Evolutionary conservation across 2,113 vertebrate genomes (phyloP), one percentile per base, ranked within the genome.

Genomic region (Nesoenas mayeri): DNA sequence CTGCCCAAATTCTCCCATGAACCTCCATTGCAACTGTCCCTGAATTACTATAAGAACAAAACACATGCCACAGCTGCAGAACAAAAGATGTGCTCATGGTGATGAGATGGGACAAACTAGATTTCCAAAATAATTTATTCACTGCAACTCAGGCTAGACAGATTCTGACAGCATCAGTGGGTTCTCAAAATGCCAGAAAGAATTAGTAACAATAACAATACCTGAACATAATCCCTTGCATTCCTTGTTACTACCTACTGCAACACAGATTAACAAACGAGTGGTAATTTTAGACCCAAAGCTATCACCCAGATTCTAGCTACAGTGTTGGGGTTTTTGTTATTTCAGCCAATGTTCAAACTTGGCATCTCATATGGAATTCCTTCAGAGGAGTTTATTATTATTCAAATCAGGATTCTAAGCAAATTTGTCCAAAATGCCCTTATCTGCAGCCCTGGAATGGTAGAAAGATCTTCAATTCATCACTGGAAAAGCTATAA

Each of bases 341-440:
- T 44, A 26, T 84, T 79, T 85, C 61, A 67, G 22, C 11, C 4
- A 62, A 14, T 28, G 11, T 66, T 62, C 20, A 73, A 80, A 51
- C 5, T 86, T 73, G 47, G 22, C 12, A 54, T 58, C 84, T 90
- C 11, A 36, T 17, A 47, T 10, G 28, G 7, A 85, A 32, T 74
- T 71, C 7, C 38, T 87, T 75, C 38, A 51, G 10, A 50, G 29
- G 60, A 78, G 70, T 77, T 81, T 88, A n/a, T 36, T 54, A 36
- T 69, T 67, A 80, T 88, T 83, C 20, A 70, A 77, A 86, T 83
- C 40, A 89, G 47, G 16, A 85, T 72, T 67, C 32, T 48, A 87
- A 74, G 15, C 34, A 71, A 72, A 79, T 54, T 67, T 44, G 7
- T 53, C 29, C 14, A 61, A 82, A 89, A 64, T 61, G 34, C 16